A percentile compares a stretch with the other conserved stretches of the same genome.
These are phyloP conservation scores for Harpagifer antarcticus DNA, from an alignment of 2,797 vertebrate genomes.

Conservation along the genomic window DNA sequence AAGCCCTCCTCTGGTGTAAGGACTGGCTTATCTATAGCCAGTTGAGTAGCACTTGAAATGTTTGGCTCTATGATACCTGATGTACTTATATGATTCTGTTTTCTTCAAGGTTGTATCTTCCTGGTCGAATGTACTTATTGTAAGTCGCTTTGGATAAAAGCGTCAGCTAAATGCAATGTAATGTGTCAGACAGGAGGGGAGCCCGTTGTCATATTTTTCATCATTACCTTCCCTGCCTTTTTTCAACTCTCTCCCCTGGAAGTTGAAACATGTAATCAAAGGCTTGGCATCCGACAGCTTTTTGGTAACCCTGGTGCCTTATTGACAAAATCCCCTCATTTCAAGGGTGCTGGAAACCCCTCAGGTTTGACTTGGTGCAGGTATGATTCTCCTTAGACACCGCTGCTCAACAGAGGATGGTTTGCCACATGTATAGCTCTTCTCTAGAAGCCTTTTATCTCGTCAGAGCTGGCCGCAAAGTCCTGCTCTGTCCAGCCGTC, in stretches of 20 bases:
- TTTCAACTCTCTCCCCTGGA: conserved; percentile 64
- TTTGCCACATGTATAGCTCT: conserved; percentile 63
- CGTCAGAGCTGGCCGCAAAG: conserved; percentile 36
- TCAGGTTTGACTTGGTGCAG: conserved; percentile 45
- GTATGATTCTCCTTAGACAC: conserved; percentile 55
- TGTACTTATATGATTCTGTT: too few relatives aligned
- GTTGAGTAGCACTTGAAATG: too few relatives aligned
- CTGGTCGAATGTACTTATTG: too few relatives aligned
- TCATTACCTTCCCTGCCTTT: conserved; percentile 67
- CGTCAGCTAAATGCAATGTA: too few relatives aligned
- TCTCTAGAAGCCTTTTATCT: conserved; percentile 63
- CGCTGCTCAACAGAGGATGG: conserved; percentile 61
- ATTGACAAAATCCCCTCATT: conserved; percentile 48
- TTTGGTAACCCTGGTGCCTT: conserved; percentile 54
- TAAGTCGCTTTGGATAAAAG: too few relatives aligned
- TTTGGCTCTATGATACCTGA: too few relatives aligned
- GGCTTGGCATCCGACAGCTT: conserved; percentile 53
- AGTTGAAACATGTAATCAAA: conserved; percentile 76
- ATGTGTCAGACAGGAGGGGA: conserved; percentile 52
- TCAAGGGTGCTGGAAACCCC: conserved; percentile 49
- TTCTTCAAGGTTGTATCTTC: too few relatives aligned
- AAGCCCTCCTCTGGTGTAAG: conserved; percentile 48
- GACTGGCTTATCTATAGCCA: too few relatives aligned
- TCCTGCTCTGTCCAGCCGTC: conserved; percentile 37
- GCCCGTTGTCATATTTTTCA: conserved; percentile 68